Percentiles rank a stretch among this genome's conserved stretches.
Conservation (phyloP, 2,113 vertebrate genomes). For the Grallaria varia region DNA sequence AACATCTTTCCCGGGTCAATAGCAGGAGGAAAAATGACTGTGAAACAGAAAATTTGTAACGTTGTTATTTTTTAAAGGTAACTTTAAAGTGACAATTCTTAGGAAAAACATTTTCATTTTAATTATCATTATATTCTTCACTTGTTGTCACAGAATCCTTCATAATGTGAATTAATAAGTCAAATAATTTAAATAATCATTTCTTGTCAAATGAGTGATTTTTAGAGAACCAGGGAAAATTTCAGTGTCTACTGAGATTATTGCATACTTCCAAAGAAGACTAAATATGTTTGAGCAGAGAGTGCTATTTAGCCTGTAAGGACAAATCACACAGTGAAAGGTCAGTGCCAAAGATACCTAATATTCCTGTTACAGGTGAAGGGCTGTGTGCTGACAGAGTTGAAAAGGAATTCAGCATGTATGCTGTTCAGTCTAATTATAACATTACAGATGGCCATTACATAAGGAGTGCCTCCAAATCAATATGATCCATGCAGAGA, state of each 20-base stretch:
- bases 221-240: neutral
- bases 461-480: conserved; percentile 37
- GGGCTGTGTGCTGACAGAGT: neutral
- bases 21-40: neutral
- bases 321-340: neutral
- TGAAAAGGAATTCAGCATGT: neutral
- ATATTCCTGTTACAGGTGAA: neutral
- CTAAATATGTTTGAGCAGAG: neutral
- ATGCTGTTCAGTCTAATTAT: conserved; percentile 31
- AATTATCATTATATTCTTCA: neutral
- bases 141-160: neutral
- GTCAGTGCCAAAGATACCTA: neutral
- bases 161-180: neutral
- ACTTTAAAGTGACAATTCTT: neutral
- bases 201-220: neutral
- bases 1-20: neutral
- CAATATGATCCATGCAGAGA: neutral
- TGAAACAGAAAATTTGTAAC: neutral
- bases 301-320: neutral
- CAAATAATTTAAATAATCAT: neutral
- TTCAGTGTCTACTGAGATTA: neutral
- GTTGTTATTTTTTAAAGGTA: neutral
- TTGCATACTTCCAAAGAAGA: neutral
- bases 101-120: neutral
- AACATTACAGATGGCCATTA: conserved; percentile 37